Percentiles rank a stretch among this genome's conserved stretches.
phyloP scores from a whole-genome alignment of 2,888 invertebrate genomes.

The Caenorhabditis sp. region DNA sequence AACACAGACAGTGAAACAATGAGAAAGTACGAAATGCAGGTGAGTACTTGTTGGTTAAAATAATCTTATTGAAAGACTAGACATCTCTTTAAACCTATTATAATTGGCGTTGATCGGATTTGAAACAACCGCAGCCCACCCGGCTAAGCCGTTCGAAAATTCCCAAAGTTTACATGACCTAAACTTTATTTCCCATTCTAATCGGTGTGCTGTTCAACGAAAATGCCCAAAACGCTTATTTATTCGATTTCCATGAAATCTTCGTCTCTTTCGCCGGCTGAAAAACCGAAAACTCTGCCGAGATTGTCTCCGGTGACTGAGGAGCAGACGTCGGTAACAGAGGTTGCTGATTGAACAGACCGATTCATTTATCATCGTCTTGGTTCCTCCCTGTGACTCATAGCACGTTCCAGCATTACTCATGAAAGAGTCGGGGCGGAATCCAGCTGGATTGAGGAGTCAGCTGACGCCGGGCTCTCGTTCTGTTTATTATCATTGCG shows the following conservation, averaged over 20 bases:
- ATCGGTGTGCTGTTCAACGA: no score
- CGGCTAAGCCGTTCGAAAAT: neutral
- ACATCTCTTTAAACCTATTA: conserved; percentile 23
- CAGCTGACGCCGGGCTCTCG: conserved; percentile 18
- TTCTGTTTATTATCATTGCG: conserved; percentile 39
- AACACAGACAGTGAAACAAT: conserved; percentile 25
- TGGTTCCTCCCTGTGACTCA: no score
- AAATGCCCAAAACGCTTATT: conserved; percentile 47
- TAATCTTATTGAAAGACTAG: neutral
- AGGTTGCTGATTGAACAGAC: neutral
- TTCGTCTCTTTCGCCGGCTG: conserved; percentile 2
- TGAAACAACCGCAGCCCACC: neutral
- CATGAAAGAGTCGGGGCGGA: no score
- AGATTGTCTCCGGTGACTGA: conserved; percentile 1
- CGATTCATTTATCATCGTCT: neutral
- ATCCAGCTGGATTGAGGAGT: conserved; percentile 6
- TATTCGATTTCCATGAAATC: conserved; percentile 52
- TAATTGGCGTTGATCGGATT: conserved; percentile 38
- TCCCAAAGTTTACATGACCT: conserved; percentile 19
- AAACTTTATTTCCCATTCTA: neutral
- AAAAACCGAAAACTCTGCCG: neutral
- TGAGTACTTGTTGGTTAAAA: no score
- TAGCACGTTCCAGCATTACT: no score
- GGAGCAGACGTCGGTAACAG: conserved; percentile 18
- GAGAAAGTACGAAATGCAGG: conserved; percentile 57